These are phyloP conservation scores for Falco berigora DNA, from an alignment of 2,797 vertebrate genomes.

Conservation along the genomic window DNA sequence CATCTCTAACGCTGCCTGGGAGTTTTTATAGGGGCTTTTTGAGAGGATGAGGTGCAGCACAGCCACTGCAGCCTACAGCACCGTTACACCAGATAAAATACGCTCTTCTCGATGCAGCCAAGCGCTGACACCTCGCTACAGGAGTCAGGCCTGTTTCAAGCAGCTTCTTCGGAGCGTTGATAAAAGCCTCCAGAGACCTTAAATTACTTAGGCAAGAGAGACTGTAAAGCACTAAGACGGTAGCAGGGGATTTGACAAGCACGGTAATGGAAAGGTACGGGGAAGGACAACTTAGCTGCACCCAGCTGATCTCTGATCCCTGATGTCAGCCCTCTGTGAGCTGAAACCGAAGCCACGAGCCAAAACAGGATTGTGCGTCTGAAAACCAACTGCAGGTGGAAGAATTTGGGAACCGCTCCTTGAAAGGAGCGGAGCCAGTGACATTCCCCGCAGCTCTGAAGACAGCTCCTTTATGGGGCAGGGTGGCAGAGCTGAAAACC, in stretches of 20 bases:
- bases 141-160: background rate
- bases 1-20: accelerated
- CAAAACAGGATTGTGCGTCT: background rate
- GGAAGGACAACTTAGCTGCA: background rate
- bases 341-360: background rate
- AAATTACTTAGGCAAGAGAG: background rate
- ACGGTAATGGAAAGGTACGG: accelerated
- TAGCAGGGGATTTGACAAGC: background rate
- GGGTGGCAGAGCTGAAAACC: background rate
- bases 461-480: background rate
- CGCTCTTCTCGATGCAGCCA: background rate
- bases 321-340: background rate
- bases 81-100: accelerated
- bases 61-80: background rate
- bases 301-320: background rate
- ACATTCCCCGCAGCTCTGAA: background rate
- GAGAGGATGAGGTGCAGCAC: accelerated
- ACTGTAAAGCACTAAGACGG: accelerated
- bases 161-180: background rate
- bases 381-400: background rate
- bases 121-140: background rate
- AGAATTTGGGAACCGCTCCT: background rate
- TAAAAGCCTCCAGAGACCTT: background rate
- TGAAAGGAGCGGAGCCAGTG: background rate
- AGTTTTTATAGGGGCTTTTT: background rate